A percentile compares a stretch with the other conserved stretches of the same genome.
phyloP scores from a whole-genome alignment of 2,888 invertebrate genomes.

The Hirtodrosophila trivittata region DNA sequence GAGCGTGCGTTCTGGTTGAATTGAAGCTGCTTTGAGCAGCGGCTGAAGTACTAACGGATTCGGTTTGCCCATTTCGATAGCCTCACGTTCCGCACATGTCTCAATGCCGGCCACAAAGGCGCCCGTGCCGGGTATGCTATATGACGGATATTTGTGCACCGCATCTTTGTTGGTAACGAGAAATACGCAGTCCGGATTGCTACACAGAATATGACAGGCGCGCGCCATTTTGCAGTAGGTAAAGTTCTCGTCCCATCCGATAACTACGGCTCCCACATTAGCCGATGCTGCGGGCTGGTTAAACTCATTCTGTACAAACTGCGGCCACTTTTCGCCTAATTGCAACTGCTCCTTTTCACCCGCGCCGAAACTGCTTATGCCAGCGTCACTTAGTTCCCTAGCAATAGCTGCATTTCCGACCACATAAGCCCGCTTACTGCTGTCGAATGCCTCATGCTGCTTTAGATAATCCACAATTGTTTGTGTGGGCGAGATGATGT shows the following conservation, averaged over 20 bases:
- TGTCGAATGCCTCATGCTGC: slow-evolving; percentile 86
- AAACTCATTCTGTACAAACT: slow-evolving; percentile 85
- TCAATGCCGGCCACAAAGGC: slow-evolving; percentile 93
- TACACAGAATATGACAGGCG: slow-evolving; percentile 92
- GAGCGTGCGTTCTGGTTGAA: slow-evolving; percentile 90
- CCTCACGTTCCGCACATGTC: slow-evolving; percentile 90
- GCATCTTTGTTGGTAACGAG: slow-evolving; percentile 97
- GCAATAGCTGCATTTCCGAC: slow-evolving; percentile 92
- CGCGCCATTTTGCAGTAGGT: slow-evolving; percentile 95
- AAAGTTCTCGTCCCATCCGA: slow-evolving; percentile 96
- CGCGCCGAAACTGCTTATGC: slow-evolving; percentile 88
- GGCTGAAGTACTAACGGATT: slow-evolving; percentile 90
- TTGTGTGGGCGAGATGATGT: slow-evolving; percentile 91
- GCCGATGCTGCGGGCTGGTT: slow-evolving; percentile 87
- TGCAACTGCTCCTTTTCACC: slow-evolving; percentile 46
- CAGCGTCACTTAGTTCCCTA: slow-evolving; percentile 91
- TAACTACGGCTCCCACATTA: slow-evolving; percentile 93
- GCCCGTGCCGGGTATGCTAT: slow-evolving; percentile 92
- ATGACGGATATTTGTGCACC: slow-evolving; percentile 89
- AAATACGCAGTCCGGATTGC: slow-evolving; percentile 90
- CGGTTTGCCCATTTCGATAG: slow-evolving; percentile 96
- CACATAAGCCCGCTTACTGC: slow-evolving; percentile 89
- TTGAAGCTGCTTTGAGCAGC: slow-evolving; percentile 87
- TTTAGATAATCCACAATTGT: slow-evolving; percentile 91
- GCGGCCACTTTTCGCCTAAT: slow-evolving; percentile 84